phyloP scores from a whole-genome alignment of 2,888 invertebrate species.

The Sarcophaga carnaria region DNA sequence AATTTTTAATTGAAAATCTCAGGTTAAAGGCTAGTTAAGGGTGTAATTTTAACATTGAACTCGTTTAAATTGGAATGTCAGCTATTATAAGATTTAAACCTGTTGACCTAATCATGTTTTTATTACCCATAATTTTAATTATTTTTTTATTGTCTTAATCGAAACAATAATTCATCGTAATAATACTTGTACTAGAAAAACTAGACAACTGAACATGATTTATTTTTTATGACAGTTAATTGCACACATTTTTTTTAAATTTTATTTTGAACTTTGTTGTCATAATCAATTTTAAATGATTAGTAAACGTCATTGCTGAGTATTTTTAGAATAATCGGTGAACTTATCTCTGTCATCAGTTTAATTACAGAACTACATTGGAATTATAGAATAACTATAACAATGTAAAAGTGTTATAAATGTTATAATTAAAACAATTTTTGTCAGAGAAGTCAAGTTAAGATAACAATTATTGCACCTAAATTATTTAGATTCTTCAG shows the following conservation, averaged over 20 bases:
- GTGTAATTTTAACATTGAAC: not conserved
- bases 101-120: not conserved
- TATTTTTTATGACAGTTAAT: slow-evolving; percentile 14
- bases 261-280: not conserved
- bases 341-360: not conserved
- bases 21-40: not conserved
- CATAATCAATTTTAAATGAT: slow-evolving; percentile 24
- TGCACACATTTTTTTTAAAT: not conserved
- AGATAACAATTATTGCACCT: too few relatives aligned
- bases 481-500: too few relatives aligned
- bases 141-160: too few relatives aligned
- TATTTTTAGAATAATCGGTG: not conserved
- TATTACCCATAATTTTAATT: too few relatives aligned
- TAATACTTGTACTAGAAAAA: too few relatives aligned
- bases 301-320: not conserved
- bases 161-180: too few relatives aligned
- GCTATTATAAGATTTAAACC: not conserved
- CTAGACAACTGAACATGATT: not conserved
- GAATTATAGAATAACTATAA: too few relatives aligned
- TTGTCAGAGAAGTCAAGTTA: too few relatives aligned
- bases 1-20: too few relatives aligned
- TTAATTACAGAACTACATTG: not conserved
- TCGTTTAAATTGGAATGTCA: not conserved
- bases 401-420: too few relatives aligned
- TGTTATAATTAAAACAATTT: too few relatives aligned